These are phyloP conservation scores for Clarias laeviceps DNA, from an alignment of 2,797 vertebrate species.

Conservation along the genomic window DNA sequence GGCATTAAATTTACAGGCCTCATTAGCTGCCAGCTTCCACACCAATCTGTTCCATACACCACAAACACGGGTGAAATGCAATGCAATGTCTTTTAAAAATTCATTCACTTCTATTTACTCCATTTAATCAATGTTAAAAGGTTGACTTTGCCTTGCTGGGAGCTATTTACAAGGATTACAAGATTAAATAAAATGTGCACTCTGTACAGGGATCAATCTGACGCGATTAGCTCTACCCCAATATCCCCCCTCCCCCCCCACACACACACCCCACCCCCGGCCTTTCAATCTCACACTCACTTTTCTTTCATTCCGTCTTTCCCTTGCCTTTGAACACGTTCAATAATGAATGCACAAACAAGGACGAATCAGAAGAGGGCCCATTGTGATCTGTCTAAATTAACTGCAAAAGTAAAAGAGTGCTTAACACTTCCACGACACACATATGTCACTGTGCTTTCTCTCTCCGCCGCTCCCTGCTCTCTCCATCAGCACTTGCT, in stretches of 20 bases:
- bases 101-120: constrained; percentile 72
- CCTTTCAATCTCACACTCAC: constrained; percentile 48
- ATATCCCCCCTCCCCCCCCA: constrained; percentile 54
- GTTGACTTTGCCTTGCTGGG: constrained; percentile 72
- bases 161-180: constrained; percentile 78
- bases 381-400: constrained; percentile 57
- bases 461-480: constrained; percentile 64
- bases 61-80: constrained; percentile 61
- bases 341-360: constrained; percentile 48
- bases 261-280: constrained; percentile 55
- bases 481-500: constrained; percentile 78
- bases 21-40: constrained; percentile 82
- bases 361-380: constrained; percentile 58
- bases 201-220: constrained; percentile 69
- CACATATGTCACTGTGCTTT: constrained; percentile 78
- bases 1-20: constrained; percentile 76
- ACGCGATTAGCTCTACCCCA: constrained; percentile 57
- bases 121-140: constrained; percentile 76
- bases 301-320: constrained; percentile 19
- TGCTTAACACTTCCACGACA: constrained; percentile 63
- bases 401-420: constrained; percentile 57
- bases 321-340: constrained; percentile 35
- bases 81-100: constrained; percentile 63
- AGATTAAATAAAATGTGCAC: constrained; percentile 71
- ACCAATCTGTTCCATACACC: constrained; percentile 63